These are phyloP conservation scores for Panagrolaimus sp. DNA, from an alignment of 1,140 invertebrate species.

Conservation along the genomic window DNA sequence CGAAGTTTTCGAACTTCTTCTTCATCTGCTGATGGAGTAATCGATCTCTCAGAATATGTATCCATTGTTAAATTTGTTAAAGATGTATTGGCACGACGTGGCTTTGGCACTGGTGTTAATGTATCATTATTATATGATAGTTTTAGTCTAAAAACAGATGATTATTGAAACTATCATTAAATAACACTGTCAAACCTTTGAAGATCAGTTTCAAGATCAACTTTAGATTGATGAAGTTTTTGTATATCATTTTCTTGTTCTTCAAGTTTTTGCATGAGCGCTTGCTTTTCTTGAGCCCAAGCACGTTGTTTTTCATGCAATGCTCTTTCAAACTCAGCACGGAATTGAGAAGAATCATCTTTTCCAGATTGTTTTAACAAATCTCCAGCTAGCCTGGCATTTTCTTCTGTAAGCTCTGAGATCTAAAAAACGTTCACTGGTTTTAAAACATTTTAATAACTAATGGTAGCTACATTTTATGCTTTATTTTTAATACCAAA, in stretches of 20 bases:
- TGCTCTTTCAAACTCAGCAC: not conserved
- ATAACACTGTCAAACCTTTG: not conserved
- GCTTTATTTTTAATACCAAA: too few species aligned
- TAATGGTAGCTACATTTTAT: too few species aligned
- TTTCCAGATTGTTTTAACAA: not conserved
- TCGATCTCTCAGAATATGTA: not conserved
- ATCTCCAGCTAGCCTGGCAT: not conserved
- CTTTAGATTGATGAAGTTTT: not conserved
- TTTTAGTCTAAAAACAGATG: not conserved
- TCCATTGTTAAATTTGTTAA: constrained; percentile 5
- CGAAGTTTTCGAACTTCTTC: constrained; percentile 14
- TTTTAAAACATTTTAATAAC: too few species aligned
- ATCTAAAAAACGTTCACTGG: too few species aligned
- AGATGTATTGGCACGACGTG: not conserved
- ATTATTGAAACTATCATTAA: not conserved
- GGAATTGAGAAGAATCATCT: not conserved
- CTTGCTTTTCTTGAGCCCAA: not conserved
- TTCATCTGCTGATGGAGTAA: not conserved
- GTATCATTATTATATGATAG: not conserved
- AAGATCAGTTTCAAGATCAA: not conserved
- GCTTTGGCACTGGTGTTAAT: not conserved
- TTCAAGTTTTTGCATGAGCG: not conserved
- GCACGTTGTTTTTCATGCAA: not conserved
- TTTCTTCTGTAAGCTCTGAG: not conserved
- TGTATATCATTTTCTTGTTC: not conserved